These are phyloP conservation scores for Chrysolina americana DNA, from an alignment of 2,888 invertebrate species.

Conservation along the genomic window DNA sequence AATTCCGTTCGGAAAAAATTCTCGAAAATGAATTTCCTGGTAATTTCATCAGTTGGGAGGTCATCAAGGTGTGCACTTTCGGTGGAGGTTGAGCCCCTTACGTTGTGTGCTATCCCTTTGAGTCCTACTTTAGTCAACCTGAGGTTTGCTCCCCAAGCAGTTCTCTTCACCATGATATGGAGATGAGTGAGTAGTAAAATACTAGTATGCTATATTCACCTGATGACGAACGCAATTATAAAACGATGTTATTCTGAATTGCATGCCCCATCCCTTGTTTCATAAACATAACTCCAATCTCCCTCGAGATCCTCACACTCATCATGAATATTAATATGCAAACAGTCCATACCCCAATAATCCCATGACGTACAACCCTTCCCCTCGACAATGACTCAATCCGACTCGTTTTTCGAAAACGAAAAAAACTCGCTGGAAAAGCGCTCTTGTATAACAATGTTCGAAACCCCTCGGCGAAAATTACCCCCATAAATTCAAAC, in stretches of 20 bases:
- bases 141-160: no score
- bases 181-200: no score
- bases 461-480: constrained; percentile 55
- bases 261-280: neutral
- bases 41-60: no score
- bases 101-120: no score
- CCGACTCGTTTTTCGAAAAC: constrained; percentile 37
- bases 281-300: neutral
- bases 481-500: constrained; percentile 64
- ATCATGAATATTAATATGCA: constrained; percentile 26
- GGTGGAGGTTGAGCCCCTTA: no score
- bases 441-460: constrained; percentile 49
- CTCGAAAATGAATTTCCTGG: no score
- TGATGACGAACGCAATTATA: neutral
- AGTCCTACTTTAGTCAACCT: no score
- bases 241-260: neutral
- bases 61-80: no score
- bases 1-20: no score
- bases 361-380: constrained; percentile 16
- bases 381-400: constrained; percentile 50
- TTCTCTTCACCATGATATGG: no score
- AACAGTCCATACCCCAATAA: constrained; percentile 19
- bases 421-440: constrained; percentile 45
- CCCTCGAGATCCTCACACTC: neutral
- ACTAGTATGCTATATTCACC: no score